A percentile compares a stretch with the other conserved stretches of the same genome.
Evolutionary conservation across 2,113 vertebrate species (phyloP).

Genomic region (Chaetops frenatus): DNA sequence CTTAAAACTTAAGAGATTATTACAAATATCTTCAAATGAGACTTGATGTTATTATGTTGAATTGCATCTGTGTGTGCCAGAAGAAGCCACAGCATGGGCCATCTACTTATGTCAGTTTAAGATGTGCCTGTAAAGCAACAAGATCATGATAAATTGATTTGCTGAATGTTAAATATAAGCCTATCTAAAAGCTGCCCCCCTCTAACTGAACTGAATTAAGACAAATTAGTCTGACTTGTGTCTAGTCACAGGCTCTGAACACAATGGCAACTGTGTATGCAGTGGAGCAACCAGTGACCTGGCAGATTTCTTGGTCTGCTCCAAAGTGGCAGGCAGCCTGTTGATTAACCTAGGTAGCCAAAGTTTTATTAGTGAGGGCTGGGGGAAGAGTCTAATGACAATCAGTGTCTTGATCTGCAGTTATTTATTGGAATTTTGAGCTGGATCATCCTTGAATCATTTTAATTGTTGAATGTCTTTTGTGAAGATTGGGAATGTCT

Average conservation of each 20-base stretch:
- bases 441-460: not conserved
- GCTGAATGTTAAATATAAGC: not conserved
- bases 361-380: not conserved
- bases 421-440: not conserved
- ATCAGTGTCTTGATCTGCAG: not conserved
- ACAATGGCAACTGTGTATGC: not conserved
- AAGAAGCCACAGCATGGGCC: not conserved
- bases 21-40: not conserved
- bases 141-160: not conserved
- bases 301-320: not conserved
- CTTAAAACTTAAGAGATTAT: not conserved
- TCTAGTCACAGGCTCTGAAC: not conserved
- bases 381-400: not conserved
- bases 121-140: not conserved
- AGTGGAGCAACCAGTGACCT: not conserved
- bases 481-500: not conserved
- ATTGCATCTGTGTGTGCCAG: not conserved
- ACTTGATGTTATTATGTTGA: not conserved
- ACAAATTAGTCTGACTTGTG: slow-evolving; percentile 5
- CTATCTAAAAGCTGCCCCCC: not conserved
- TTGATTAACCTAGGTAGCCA: not conserved
- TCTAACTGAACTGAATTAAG: not conserved
- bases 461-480: not conserved
- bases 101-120: not conserved
- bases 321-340: not conserved